These are phyloP conservation scores for Melinaea marsaeus DNA, from an alignment of 2,888 invertebrate genomes.

Conservation along the genomic window DNA sequence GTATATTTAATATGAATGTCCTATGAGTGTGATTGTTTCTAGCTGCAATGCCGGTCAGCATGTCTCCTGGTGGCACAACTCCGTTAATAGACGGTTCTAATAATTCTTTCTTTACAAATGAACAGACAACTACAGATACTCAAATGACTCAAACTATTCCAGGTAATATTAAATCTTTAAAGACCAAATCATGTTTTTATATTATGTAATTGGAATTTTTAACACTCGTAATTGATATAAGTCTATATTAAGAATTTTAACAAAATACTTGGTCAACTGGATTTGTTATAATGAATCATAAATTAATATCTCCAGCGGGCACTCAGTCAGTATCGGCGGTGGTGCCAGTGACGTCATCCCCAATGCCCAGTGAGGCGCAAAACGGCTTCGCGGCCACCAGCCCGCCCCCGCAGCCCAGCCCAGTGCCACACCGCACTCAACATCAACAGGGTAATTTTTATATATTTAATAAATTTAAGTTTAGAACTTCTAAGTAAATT, in stretches of 20 bases:
- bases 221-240: no score
- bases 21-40: constrained; percentile 34
- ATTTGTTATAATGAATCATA: neutral
- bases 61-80: constrained; percentile 68
- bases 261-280: no score
- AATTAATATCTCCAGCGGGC: constrained; percentile 29
- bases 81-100: constrained; percentile 66
- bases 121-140: constrained; percentile 62
- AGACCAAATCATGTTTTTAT: neutral
- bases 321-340: constrained; percentile 50
- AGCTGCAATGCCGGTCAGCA: constrained; percentile 71
- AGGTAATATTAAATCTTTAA: constrained; percentile 41
- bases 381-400: constrained; percentile 63
- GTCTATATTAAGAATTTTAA: no score
- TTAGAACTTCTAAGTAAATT: no score
- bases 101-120: constrained; percentile 64
- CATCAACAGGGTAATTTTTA: constrained; percentile 48
- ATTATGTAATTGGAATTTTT: no score
- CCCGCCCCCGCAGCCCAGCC: constrained; percentile 62
- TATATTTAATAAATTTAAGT: no score
- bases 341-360: constrained; percentile 48
- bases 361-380: constrained; percentile 55
- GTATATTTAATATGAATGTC: constrained; percentile 15
- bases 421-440: constrained; percentile 53
- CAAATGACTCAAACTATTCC: constrained; percentile 65